These are phyloP conservation scores for Diachasmimorpha longicaudata DNA, from an alignment of 1,140 invertebrate genomes.

Conservation along the genomic window DNA sequence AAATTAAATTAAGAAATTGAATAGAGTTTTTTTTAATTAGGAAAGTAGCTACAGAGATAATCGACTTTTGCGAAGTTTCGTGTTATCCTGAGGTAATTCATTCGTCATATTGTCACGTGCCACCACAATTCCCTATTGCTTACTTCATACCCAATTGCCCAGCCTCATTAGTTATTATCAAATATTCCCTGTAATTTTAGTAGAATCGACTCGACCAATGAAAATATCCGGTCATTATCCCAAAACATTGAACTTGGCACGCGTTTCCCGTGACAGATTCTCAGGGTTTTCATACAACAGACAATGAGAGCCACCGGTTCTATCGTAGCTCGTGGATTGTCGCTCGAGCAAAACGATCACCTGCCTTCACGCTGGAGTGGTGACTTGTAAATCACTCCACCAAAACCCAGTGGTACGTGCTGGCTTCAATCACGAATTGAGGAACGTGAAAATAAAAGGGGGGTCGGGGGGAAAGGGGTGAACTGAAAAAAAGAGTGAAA, in stretches of 20 bases:
- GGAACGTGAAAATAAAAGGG: constrained; percentile 20
- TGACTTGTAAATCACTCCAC: constrained; percentile 61
- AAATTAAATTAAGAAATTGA: no score
- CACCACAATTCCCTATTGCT: neutral
- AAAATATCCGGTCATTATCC: neutral
- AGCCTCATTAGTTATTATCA: neutral
- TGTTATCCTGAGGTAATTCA: no score
- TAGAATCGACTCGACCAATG: neutral
- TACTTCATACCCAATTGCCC: neutral
- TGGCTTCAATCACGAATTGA: neutral
- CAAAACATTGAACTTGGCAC: neutral
- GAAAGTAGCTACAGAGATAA: no score
- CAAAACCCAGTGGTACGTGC: constrained; percentile 42
- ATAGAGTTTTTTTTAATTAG: no score
- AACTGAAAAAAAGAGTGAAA: constrained; percentile 34
- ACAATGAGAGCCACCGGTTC: neutral
- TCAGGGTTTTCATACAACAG: neutral
- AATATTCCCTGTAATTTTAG: neutral
- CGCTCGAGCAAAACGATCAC: constrained; percentile 55
- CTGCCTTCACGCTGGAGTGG: constrained; percentile 60
- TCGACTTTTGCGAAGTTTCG: no score
- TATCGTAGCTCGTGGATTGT: constrained; percentile 32
- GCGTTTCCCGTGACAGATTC: neutral
- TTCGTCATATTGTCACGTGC: no score
- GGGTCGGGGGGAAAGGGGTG: constrained; percentile 34